phyloP scores from a whole-genome alignment of 2,797 vertebrate species.

The Salarias fasciatus region DNA sequence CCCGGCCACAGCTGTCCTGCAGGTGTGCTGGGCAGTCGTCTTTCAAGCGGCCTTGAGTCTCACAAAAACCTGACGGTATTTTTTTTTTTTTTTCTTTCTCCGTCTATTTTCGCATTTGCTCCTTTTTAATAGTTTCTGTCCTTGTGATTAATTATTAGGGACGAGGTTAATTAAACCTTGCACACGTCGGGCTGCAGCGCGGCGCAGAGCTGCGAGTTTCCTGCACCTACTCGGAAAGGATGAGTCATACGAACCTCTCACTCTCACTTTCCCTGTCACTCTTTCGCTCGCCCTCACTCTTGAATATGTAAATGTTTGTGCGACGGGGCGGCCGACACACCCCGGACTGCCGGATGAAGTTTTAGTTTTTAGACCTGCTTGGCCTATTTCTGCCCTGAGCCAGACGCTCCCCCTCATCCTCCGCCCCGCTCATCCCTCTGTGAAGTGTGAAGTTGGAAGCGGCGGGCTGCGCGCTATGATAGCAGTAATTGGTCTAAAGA shows the following conservation, averaged over 20 bases:
- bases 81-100: too few species aligned
- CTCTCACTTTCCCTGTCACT: constrained; percentile 44
- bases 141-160: constrained; percentile 11
- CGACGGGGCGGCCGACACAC: constrained; percentile 56
- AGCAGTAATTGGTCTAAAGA: constrained; percentile 68
- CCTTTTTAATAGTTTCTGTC: constrained; percentile 6
- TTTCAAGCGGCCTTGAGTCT: constrained; percentile 59
- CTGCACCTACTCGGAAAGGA: constrained; percentile 64
- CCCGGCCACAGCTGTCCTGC: constrained; percentile 23
- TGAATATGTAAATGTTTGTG: constrained; percentile 72
- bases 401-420: constrained; percentile 44
- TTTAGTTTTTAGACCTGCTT: constrained; percentile 53
- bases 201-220: constrained; percentile 32
- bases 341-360: constrained; percentile 53
- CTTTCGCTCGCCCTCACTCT: too few species aligned
- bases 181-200: constrained; percentile 3
- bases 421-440: constrained; percentile 40
- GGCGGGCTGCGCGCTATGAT: constrained; percentile 52
- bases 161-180: constrained; percentile 15
- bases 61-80: constrained; percentile 4
- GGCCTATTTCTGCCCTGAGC: constrained; percentile 58
- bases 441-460: constrained; percentile 64
- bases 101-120: constrained; percentile 7
- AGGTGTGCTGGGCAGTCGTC: constrained; percentile 31
- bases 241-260: constrained; percentile 65